phyloP scores from a whole-genome alignment of 2,113 vertebrate genomes.

The Thalassoma bifasciatum region DNA sequence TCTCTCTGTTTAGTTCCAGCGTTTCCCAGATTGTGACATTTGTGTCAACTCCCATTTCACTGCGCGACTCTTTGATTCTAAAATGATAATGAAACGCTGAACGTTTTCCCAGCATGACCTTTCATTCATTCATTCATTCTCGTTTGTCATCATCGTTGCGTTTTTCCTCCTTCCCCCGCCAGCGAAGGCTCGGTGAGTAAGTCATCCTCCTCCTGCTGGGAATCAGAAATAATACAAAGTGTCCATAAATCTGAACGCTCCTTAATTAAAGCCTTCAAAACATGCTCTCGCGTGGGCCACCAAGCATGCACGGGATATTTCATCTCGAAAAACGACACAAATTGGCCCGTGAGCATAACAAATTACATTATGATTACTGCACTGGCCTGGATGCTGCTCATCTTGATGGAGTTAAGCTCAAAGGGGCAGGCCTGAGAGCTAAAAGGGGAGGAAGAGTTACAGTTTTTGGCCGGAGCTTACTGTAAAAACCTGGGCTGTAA shows the following conservation, averaged over 20 bases:
- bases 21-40: constrained; percentile 70
- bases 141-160: constrained; percentile 78
- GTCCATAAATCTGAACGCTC: constrained; percentile 71
- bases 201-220: constrained; percentile 70
- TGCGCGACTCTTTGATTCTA: constrained; percentile 61
- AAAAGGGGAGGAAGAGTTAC: constrained; percentile 62
- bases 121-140: constrained; percentile 67
- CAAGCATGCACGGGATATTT: constrained; percentile 52
- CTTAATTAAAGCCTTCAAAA: constrained; percentile 73
- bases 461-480: constrained; percentile 55
- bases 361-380: constrained; percentile 79
- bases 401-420: constrained; percentile 74
- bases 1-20: constrained; percentile 26
- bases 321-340: constrained; percentile 64
- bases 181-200: constrained; percentile 59
- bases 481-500: constrained; percentile 66
- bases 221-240: constrained; percentile 76
- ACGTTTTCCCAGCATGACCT: constrained; percentile 72
- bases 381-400: constrained; percentile 63
- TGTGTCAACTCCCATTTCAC: constrained; percentile 71
- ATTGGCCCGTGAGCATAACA: constrained; percentile 73
- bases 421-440: constrained; percentile 53
- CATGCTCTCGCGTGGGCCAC: constrained; percentile 53
- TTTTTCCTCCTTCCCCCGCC: constrained; percentile 63
- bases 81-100: constrained; percentile 80